phyloP scores from a whole-genome alignment of 1,140 invertebrate species.

The Drosophila erecta region DNA sequence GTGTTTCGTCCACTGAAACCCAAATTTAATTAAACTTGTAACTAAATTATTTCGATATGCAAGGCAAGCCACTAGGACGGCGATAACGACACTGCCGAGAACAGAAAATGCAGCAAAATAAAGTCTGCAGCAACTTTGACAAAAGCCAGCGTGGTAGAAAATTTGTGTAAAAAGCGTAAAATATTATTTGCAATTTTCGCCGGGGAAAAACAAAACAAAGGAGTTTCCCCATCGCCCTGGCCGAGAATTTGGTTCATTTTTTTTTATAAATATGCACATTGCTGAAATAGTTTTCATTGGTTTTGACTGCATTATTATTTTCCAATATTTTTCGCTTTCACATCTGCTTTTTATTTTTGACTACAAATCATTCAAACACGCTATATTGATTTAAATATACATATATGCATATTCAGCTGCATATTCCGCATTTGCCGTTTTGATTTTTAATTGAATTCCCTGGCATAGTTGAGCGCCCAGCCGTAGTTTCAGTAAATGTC shows the following conservation, averaged over 20 bases:
- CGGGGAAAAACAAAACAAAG: constrained; percentile 21
- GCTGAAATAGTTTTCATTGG: constrained; percentile 31
- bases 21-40: constrained; percentile 67
- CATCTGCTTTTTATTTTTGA: constrained; percentile 5
- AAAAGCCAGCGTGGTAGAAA: constrained; percentile 48
- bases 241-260: constrained; percentile 31
- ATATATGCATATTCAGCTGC: constrained; percentile 24
- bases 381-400: constrained; percentile 7
- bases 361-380: constrained; percentile 23
- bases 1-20: constrained; percentile 24
- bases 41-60: constrained; percentile 64
- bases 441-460: constrained; percentile 57
- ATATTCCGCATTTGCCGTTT: constrained; percentile 39
- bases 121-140: constrained; percentile 18
- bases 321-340: constrained; percentile 47
- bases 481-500: constrained; percentile 26
- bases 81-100: constrained; percentile 20
- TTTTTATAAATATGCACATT: constrained; percentile 41
- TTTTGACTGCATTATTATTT: constrained; percentile 54
- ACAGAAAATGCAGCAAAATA: constrained; percentile 26
- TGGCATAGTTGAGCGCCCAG: constrained; percentile 16
- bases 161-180: constrained; percentile 63
- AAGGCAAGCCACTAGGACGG: constrained; percentile 24
- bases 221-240: background rate
- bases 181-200: constrained; percentile 55